A percentile compares a stretch with the other conserved stretches of the same genome.
Conservation (phyloP, 2,113 vertebrate genomes). For the Heteronetta atricapilla region DNA sequence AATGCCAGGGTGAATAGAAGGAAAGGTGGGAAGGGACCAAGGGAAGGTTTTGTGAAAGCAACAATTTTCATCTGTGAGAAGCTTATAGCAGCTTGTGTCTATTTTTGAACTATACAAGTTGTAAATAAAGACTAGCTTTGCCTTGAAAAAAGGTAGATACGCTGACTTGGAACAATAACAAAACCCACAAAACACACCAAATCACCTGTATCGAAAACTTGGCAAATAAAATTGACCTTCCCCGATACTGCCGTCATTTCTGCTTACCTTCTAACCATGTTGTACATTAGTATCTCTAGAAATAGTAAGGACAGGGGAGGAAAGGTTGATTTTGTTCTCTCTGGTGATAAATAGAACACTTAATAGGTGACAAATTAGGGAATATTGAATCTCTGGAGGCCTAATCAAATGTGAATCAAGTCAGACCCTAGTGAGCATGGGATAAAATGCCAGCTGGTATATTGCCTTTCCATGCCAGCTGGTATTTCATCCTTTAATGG, state of each 20-base stretch:
- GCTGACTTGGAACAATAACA: not conserved
- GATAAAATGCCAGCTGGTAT: constrained; percentile 19
- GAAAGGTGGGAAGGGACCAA: not conserved
- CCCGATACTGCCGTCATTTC: not conserved
- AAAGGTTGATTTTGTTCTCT: constrained; percentile 12
- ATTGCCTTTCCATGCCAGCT: not conserved
- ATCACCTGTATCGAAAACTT: not conserved
- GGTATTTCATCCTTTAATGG: not conserved
- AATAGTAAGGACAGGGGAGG: not conserved
- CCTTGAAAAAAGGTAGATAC: not conserved
- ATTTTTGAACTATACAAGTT: not conserved
- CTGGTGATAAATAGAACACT: constrained; percentile 26
- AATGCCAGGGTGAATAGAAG: accelerated
- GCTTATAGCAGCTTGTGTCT: not conserved
- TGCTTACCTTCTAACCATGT: not conserved
- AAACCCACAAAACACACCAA: not conserved
- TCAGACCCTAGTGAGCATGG: not conserved
- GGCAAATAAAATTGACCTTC: not conserved
- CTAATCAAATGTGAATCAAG: constrained; percentile 39
- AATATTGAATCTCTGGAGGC: constrained; percentile 40
- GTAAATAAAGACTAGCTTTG: not conserved
- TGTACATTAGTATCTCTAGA: not conserved
- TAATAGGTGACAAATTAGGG: constrained; percentile 45
- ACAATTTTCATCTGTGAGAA: not conserved
- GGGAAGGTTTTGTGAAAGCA: not conserved